Evolutionary conservation across 2,888 invertebrate genomes (phyloP).

Genomic region (Helobdella robusta): DNA sequence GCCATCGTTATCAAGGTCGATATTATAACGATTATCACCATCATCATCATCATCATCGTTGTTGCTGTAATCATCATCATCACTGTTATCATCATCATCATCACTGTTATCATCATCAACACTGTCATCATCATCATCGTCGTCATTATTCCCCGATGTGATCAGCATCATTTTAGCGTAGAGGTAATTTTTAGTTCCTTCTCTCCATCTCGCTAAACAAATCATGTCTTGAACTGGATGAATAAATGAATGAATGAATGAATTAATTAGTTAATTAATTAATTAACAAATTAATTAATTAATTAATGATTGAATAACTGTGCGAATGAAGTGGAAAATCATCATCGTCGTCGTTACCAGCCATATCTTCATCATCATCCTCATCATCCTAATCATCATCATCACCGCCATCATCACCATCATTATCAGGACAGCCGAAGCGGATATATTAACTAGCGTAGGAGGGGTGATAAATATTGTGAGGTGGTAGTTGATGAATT

Average conservation of each 20-base stretch:
- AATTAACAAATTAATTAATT: background rate
- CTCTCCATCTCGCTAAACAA: too few species aligned
- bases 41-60: background rate
- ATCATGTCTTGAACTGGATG: too few species aligned
- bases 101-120: background rate
- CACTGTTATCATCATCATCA: background rate
- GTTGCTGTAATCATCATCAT: background rate
- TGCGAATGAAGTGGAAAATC: background rate
- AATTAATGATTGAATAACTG: background rate
- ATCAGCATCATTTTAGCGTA: too few species aligned
- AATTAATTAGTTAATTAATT: background rate
- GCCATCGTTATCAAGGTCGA: background rate
- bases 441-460: too few species aligned
- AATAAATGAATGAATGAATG: background rate
- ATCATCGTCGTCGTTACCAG: background rate
- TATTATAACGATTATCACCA: background rate
- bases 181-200: too few species aligned
- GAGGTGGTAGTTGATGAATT: too few species aligned
- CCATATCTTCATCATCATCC: background rate
- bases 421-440: too few species aligned
- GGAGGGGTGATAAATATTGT: too few species aligned
- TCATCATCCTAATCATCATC: background rate
- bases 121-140: constrained; percentile 1
- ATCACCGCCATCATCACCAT: too few species aligned
- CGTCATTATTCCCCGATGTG: too few species aligned